Conservation (phyloP, 2,797 vertebrate genomes). For the Acipenser transmontanus region DNA sequence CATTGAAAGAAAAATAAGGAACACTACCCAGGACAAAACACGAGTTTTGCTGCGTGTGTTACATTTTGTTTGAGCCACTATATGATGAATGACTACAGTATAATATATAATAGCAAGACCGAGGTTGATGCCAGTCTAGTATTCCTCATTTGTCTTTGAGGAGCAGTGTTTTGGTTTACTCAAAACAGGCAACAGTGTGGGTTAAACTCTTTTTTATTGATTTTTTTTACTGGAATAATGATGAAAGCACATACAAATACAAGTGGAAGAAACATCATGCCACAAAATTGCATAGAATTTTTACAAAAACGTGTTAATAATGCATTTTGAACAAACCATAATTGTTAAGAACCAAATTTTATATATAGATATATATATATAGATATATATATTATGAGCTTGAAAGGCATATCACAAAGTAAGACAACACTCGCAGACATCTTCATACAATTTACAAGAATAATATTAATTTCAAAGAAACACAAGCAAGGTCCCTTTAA, state of each 20-base stretch:
- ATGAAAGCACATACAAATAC: constrained; percentile 78
- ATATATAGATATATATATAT: constrained; percentile 50
- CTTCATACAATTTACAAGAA: constrained; percentile 67
- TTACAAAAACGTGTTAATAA: constrained; percentile 71
- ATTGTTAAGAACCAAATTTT: constrained; percentile 45
- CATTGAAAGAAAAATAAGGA: no score
- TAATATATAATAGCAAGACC: no score
- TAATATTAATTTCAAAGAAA: constrained; percentile 80
- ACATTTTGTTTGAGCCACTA: no score
- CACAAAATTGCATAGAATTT: constrained; percentile 84
- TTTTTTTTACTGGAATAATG: constrained; percentile 66
- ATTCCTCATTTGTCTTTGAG: no score
- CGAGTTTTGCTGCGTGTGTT: no score
- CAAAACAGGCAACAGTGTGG: constrained; percentile 32
- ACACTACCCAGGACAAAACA: no score
- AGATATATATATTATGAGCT: constrained; percentile 48
- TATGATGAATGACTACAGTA: no score
- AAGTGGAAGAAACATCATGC: constrained; percentile 78
- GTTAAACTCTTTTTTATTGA: constrained; percentile 47
- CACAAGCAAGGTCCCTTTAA: constrained; percentile 76
- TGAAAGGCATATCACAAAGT: constrained; percentile 59
- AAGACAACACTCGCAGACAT: constrained; percentile 55
- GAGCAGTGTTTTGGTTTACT: background rate
- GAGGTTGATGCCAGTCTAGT: no score
- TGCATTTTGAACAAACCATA: constrained; percentile 57